Evolutionary conservation across 2,797 vertebrate genomes (phyloP).

Genomic region (Liasis olivaceus): DNA sequence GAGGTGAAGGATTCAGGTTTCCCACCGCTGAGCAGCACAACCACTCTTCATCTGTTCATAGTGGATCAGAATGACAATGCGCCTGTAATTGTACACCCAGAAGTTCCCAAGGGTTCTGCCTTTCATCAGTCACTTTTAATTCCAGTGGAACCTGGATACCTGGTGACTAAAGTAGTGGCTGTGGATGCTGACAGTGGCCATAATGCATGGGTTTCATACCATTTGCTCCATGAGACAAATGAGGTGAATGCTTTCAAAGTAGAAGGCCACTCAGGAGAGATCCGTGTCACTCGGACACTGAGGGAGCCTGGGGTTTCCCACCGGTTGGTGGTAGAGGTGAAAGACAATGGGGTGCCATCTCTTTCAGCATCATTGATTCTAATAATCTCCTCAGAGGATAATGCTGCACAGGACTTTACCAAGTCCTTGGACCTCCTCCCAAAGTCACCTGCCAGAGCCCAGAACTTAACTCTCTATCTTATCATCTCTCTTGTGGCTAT

Average conservation of each 20-base stretch:
- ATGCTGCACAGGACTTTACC: conserved; percentile 63
- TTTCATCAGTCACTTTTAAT: conserved; percentile 81
- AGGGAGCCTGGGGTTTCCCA: conserved; percentile 77
- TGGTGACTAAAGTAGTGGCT: conserved; percentile 84
- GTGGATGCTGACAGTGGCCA: conserved; percentile 87
- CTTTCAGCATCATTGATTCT: conserved; percentile 57
- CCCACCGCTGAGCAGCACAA: conserved; percentile 70
- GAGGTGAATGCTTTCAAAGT: conserved; percentile 79
- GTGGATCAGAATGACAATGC: conserved; percentile 77
- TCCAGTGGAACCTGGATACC: conserved; percentile 80
- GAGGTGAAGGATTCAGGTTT: conserved; percentile 72
- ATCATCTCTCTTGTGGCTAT: conserved; percentile 75
- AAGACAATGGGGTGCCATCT: conserved; percentile 65
- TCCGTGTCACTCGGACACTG: conserved; percentile 76
- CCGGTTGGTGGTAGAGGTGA: conserved; percentile 66
- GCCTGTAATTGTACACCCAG: conserved; percentile 74
- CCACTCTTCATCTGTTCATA: conserved; percentile 70
- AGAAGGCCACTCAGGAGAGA: conserved; percentile 82
- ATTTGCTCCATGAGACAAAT: conserved; percentile 72
- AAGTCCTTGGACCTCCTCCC: conserved; percentile 68
- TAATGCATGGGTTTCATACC: conserved; percentile 85
- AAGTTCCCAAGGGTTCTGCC: conserved; percentile 75
- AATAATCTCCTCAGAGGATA: conserved; percentile 82
- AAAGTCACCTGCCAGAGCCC: conserved; percentile 57
- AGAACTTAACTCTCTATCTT: conserved; percentile 74